phyloP scores from a whole-genome alignment of 2,888 invertebrate species.

The Exephanes ischioxanthus region DNA sequence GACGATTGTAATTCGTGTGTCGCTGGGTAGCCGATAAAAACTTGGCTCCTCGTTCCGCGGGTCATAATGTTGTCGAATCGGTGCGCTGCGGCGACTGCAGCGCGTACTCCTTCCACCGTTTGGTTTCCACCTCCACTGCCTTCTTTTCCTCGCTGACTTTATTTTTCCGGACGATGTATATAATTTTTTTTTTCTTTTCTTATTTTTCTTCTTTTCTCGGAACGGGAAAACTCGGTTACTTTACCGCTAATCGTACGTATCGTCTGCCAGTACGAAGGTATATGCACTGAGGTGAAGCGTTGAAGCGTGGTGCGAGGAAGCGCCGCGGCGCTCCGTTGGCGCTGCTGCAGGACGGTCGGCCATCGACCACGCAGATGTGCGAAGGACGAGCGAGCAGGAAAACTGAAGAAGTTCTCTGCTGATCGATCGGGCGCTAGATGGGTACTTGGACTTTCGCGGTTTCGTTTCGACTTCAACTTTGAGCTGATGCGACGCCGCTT shows the following conservation, averaged over 20 bases:
- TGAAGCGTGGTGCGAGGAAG: not conserved
- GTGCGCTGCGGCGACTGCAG: constrained; percentile 21
- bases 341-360: not conserved
- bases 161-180: not conserved
- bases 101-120: constrained; percentile 28
- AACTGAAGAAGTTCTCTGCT: not conserved
- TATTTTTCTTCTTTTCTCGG: not conserved
- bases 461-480: not conserved
- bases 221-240: not conserved
- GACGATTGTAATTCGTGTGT: constrained; percentile 15
- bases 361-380: not conserved
- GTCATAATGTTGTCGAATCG: constrained; percentile 46
- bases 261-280: constrained; percentile 18
- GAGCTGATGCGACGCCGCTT: not conserved
- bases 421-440: not conserved
- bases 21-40: constrained; percentile 28
- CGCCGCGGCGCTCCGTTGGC: constrained; percentile 2
- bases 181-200: not conserved
- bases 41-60: constrained; percentile 28
- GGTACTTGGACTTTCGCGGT: not conserved
- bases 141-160: constrained; percentile 5
- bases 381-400: not conserved
- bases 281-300: not conserved
- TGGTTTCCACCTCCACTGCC: not conserved
- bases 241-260: constrained; percentile 7